phyloP scores from a whole-genome alignment of 1,140 invertebrate species.

The Orius insidiosus region DNA sequence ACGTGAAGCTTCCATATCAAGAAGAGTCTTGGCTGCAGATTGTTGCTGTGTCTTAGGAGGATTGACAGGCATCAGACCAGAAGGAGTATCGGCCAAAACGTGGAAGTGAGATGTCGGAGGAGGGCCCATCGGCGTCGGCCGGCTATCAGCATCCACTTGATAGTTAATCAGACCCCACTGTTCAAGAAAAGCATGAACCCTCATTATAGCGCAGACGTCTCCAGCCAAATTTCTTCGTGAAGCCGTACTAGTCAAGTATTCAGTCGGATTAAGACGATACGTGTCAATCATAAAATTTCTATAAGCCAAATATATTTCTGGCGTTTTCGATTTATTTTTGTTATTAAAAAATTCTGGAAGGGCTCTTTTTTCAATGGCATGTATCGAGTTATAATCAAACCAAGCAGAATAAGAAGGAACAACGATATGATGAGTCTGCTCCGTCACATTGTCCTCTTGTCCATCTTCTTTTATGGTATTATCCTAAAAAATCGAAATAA shows the following conservation, averaged over 20 bases:
- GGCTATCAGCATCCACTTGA: conserved; percentile 82
- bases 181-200: conserved; percentile 96
- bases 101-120: conserved; percentile 99
- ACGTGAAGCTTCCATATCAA: conserved; percentile 53
- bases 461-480: conserved; percentile 32
- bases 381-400: conserved; percentile 99
- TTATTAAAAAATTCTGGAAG: conserved; percentile 97
- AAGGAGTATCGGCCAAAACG: conserved; percentile 93
- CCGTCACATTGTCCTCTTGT: conserved; percentile 87
- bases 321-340: conserved; percentile 97
- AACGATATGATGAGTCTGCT: conserved; percentile 98
- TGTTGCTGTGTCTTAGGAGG: conserved; percentile 69
- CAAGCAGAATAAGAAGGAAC: conserved; percentile 97
- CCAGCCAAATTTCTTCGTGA: conserved; percentile 93
- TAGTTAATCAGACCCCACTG: conserved; percentile 99
- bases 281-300: conserved; percentile 99
- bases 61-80: conserved; percentile 85
- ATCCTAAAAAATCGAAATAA: conserved; percentile 17
- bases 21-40: conserved; percentile 64
- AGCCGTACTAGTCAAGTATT: conserved; percentile 97
- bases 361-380: conserved; percentile 85
- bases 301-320: conserved; percentile 94
- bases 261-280: conserved; percentile 95
- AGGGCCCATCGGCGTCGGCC: conserved; percentile 94
- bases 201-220: conserved; percentile 97